These are phyloP conservation scores for Aphelenchoides fujianensis DNA, from an alignment of 1,140 invertebrate species.

Conservation along the genomic window DNA sequence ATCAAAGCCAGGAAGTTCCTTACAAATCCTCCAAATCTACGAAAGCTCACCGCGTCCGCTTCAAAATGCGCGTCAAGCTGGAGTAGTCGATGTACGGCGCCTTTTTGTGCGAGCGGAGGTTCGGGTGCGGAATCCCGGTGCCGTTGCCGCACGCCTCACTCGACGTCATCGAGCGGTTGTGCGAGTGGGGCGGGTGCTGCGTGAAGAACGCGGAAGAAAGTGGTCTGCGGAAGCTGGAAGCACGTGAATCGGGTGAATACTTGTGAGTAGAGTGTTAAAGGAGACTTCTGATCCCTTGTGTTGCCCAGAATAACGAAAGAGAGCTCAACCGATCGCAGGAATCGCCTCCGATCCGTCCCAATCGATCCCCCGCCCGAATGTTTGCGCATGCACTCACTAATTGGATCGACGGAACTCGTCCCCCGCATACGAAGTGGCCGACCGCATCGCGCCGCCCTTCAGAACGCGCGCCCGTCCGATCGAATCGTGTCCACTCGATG, in stretches of 20 bases:
- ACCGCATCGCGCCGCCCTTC: neutral
- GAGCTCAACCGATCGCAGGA: too few relatives aligned
- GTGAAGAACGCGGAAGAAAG: too few relatives aligned
- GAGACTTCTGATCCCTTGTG: too few relatives aligned
- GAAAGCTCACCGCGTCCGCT: neutral
- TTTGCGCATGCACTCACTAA: neutral
- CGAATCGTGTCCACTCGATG: too few relatives aligned
- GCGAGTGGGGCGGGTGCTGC: too few relatives aligned
- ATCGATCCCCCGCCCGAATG: neutral
- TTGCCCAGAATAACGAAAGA: too few relatives aligned
- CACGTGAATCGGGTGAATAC: too few relatives aligned
- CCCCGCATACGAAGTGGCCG: neutral
- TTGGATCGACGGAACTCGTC: neutral
- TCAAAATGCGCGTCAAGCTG: neutral
- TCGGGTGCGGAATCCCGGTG: neutral
- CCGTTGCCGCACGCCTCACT: too few relatives aligned
- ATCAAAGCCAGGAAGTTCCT: too few relatives aligned
- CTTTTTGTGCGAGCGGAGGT: neutral
- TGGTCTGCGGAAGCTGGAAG: too few relatives aligned
- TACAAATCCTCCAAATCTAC: neutral
- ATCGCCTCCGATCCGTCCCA: neutral
- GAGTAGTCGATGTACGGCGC: neutral
- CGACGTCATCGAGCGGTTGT: too few relatives aligned
- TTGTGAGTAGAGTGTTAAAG: too few relatives aligned
- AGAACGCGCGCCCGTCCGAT: neutral